phyloP scores from a whole-genome alignment of 2,113 vertebrate species.

The Phylloscopus trochilus region DNA sequence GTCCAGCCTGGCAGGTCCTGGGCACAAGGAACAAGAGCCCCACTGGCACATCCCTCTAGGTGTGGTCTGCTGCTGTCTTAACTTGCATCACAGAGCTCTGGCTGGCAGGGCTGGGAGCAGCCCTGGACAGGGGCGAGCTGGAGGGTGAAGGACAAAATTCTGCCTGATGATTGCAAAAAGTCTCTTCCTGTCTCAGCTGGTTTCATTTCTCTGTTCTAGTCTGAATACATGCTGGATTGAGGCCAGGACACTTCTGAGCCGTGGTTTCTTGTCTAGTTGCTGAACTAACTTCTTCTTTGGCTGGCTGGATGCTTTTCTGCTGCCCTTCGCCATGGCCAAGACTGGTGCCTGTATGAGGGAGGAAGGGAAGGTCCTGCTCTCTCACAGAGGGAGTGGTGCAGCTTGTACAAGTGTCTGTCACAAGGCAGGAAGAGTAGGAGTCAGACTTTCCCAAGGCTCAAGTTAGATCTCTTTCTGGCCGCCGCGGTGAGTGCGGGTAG shows the following conservation, averaged over 20 bases:
- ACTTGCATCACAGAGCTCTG: rapidly evolving
- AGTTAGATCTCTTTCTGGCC: not conserved
- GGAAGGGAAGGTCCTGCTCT: conserved; percentile 37
- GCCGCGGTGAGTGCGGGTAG: rapidly evolving
- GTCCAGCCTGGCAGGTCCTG: not conserved
- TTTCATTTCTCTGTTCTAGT: conserved; percentile 30
- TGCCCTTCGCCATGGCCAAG: not conserved
- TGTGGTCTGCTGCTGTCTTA: not conserved
- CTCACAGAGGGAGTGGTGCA: not conserved
- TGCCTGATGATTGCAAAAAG: not conserved
- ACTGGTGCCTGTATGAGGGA: not conserved
- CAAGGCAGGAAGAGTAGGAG: conserved; percentile 33
- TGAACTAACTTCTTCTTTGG: conserved; percentile 17
- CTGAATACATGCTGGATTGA: not conserved
- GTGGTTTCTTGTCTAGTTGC: not conserved
- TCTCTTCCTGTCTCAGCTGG: not conserved
- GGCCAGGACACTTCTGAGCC: not conserved
- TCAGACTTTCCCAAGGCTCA: conserved; percentile 5
- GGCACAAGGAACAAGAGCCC: not conserved
- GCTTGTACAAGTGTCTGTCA: conserved; percentile 22
- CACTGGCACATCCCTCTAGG: not conserved
- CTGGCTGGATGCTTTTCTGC: not conserved
- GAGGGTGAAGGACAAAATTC: not conserved
- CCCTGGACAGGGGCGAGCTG: rapidly evolving
- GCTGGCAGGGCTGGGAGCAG: not conserved